Percentiles rank a stretch among this genome's conserved stretches.
phyloP scores from a whole-genome alignment of 2,113 vertebrate genomes.

The Eurypyga helias region DNA sequence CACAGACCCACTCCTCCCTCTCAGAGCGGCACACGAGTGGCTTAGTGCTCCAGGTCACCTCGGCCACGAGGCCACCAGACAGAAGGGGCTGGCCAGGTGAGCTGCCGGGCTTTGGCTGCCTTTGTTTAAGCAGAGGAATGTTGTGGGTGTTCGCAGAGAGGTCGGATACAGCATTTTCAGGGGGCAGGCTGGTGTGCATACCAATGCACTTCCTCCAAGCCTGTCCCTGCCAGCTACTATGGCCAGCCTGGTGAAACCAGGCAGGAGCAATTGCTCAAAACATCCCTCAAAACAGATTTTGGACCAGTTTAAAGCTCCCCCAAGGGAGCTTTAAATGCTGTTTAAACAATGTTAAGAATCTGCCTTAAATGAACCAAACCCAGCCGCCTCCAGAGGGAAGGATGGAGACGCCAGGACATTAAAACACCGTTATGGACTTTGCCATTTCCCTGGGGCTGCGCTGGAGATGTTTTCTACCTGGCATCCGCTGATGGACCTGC shows the following conservation, averaged over 20 bases:
- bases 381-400: neutral
- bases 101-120: neutral
- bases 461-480: neutral
- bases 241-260: neutral
- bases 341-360: conserved; percentile 5
- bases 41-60: neutral
- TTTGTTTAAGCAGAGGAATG: neutral
- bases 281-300: neutral
- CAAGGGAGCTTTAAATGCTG: neutral
- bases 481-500: neutral
- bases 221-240: neutral
- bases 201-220: fast-evolving
- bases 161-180: neutral
- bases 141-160: neutral
- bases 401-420: neutral
- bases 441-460: neutral
- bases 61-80: neutral
- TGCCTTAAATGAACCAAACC: conserved; percentile 4
- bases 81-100: neutral
- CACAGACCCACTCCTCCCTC: neutral
- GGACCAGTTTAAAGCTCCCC: neutral
- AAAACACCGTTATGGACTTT: neutral
- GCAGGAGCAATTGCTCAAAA: neutral
- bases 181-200: neutral
- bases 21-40: fast-evolving